Evolutionary conservation across 1,140 invertebrate genomes (phyloP).

Genomic region (Hestina assimilis): DNA sequence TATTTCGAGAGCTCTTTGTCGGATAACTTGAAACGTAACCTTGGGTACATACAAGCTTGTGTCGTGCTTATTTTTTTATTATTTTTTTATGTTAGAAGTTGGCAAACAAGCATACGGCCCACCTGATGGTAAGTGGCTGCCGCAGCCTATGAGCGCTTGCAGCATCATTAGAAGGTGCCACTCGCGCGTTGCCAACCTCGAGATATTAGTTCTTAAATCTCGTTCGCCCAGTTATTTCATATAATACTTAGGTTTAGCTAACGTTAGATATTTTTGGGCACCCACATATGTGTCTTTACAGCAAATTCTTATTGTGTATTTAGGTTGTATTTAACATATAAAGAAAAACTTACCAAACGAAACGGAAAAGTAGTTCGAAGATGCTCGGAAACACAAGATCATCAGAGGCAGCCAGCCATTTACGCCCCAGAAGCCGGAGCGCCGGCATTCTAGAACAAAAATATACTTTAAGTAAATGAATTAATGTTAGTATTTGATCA

Average conservation of each 20-base stretch:
- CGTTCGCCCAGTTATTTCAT: no score
- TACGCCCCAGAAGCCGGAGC: constrained; percentile 86
- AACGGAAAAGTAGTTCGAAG: constrained; percentile 85
- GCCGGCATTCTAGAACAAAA: constrained; percentile 83
- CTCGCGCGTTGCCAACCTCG: no score
- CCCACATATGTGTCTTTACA: background rate
- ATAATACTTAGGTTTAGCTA: no score
- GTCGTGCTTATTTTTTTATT: constrained; percentile 16
- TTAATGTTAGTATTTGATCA: background rate
- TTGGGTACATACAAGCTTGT: constrained; percentile 17
- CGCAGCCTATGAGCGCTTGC: no score
- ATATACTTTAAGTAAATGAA: constrained; percentile 16
- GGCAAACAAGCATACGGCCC: no score
- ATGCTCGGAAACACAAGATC: constrained; percentile 89
- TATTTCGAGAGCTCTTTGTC: background rate
- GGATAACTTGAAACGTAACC: background rate
- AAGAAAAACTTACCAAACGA: constrained; percentile 82
- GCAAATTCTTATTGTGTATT: background rate
- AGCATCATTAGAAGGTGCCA: no score
- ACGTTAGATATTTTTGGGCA: no score
- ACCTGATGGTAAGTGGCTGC: no score
- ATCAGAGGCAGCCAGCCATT: constrained; percentile 88
- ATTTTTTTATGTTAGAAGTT: no score
- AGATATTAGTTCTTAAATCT: no score
- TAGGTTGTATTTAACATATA: background rate